These are phyloP conservation scores for Climacteris rufus DNA, from an alignment of 2,113 vertebrate species.

Conservation along the genomic window DNA sequence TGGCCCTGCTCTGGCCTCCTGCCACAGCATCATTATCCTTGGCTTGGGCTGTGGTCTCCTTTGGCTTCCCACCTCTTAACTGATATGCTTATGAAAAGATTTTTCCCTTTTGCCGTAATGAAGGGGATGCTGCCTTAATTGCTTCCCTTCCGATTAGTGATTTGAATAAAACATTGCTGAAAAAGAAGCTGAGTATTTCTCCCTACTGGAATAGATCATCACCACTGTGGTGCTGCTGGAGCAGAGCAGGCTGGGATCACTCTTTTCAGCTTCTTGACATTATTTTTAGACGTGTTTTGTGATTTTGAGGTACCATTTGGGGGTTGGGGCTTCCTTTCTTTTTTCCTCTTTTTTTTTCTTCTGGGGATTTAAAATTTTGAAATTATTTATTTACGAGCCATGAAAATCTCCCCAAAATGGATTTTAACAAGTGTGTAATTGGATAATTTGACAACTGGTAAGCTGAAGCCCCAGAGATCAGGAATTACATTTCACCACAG, in stretches of 20 bases:
- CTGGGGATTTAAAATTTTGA: neutral
- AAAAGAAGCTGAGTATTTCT: neutral
- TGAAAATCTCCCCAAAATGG: conserved; percentile 38
- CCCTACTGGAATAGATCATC: neutral
- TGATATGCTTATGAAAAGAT: neutral
- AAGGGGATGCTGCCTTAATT: conserved; percentile 2
- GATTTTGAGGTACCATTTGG: neutral
- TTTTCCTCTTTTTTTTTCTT: neutral
- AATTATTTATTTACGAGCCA: conserved; percentile 45
- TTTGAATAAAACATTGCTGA: neutral
- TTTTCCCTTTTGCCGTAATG: neutral
- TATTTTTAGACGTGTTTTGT: neutral
- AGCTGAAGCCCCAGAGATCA: conserved; percentile 30
- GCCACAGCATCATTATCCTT: neutral
- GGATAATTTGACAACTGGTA: conserved; percentile 46
- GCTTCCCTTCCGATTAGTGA: conserved; percentile 8
- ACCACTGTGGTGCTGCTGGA: neutral
- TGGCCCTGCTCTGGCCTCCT: neutral
- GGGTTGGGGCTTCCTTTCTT: neutral
- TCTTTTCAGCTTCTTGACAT: neutral
- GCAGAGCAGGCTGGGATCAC: neutral
- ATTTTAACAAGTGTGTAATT: conserved; percentile 51
- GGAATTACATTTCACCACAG: conserved; percentile 38
- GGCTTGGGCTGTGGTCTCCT: neutral
- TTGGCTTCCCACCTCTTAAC: neutral